A percentile compares a stretch with the other conserved stretches of the same genome.
These are phyloP conservation scores for Eupithecia centaureata DNA, from an alignment of 2,888 invertebrate genomes.

Conservation along the genomic window DNA sequence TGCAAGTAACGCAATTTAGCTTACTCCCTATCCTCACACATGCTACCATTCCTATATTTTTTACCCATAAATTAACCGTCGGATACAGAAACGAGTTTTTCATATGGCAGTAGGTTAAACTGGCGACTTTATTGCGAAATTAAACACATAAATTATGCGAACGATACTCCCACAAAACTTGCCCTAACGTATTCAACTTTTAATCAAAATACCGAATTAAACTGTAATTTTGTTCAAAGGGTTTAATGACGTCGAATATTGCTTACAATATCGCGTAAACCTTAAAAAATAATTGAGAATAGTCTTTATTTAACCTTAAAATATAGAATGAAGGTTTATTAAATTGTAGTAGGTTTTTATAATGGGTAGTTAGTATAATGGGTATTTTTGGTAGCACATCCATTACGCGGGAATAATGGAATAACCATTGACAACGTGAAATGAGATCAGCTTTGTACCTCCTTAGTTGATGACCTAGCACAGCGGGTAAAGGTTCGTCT, in stretches of 20 bases:
- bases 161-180: slow-evolving; percentile 45
- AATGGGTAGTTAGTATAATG: no score
- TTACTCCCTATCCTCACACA: slow-evolving; percentile 39
- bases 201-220: slow-evolving; percentile 38
- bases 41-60: slow-evolving; percentile 65
- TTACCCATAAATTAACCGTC: slow-evolving; percentile 75
- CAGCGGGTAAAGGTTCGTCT: no score
- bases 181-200: slow-evolving; percentile 36
- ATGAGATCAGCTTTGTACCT: no score
- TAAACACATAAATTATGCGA: slow-evolving; percentile 78
- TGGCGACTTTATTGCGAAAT: slow-evolving; percentile 75
- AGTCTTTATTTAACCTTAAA: no score
- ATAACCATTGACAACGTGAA: no score
- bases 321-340: no score
- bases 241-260: slow-evolving; percentile 23
- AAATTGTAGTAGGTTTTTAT: no score
- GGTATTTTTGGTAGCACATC: no score
- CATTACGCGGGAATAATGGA: no score
- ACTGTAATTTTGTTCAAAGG: slow-evolving; percentile 29
- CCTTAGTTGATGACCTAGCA: no score
- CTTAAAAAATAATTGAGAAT: slow-evolving; percentile 14
- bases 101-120: slow-evolving; percentile 72
- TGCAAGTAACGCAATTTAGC: slow-evolving; percentile 39
- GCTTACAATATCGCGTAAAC: slow-evolving; percentile 4
- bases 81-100: slow-evolving; percentile 74